phyloP scores from a whole-genome alignment of 2,113 vertebrate species.

The Osmerus mordax region DNA sequence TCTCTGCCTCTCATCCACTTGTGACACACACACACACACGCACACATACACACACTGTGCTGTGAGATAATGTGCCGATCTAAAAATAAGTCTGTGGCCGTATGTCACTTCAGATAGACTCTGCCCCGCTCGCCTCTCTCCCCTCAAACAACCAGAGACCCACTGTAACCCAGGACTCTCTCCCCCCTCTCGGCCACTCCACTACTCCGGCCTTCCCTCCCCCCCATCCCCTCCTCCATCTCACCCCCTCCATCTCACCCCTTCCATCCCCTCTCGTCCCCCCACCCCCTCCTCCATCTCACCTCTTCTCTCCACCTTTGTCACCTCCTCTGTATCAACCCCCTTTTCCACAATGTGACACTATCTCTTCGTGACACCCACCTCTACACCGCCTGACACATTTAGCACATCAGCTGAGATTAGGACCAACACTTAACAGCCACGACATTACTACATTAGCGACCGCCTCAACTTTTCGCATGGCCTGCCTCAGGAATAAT shows the following conservation, averaged over 20 bases:
- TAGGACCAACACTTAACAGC: conserved; percentile 10
- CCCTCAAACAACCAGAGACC: conserved; percentile 7
- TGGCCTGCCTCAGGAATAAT: too few species aligned
- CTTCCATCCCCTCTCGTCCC: too few species aligned
- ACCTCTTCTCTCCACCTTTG: background rate
- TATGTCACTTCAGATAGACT: conserved; percentile 69
- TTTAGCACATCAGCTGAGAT: conserved; percentile 38
- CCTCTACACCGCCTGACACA: conserved; percentile 38
- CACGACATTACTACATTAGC: too few species aligned
- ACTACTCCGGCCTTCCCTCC: background rate
- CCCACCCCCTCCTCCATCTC: background rate
- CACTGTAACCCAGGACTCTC: background rate
- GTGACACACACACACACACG: conserved; percentile 21
- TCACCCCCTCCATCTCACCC: too few species aligned
- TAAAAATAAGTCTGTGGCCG: conserved; percentile 70
- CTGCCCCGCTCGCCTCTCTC: conserved; percentile 16
- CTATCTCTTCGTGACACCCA: conserved; percentile 33
- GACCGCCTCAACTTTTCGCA: too few species aligned
- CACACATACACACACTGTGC: conserved; percentile 38
- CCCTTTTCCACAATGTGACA: conserved; percentile 9
- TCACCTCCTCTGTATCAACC: background rate
- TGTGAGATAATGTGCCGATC: conserved; percentile 64
- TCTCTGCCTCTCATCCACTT: conserved; percentile 27
- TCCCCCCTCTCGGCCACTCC: background rate
- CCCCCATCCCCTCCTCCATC: background rate